Conservation (phyloP, 2,113 vertebrate species). For the Psephotus haematonotus region DNA sequence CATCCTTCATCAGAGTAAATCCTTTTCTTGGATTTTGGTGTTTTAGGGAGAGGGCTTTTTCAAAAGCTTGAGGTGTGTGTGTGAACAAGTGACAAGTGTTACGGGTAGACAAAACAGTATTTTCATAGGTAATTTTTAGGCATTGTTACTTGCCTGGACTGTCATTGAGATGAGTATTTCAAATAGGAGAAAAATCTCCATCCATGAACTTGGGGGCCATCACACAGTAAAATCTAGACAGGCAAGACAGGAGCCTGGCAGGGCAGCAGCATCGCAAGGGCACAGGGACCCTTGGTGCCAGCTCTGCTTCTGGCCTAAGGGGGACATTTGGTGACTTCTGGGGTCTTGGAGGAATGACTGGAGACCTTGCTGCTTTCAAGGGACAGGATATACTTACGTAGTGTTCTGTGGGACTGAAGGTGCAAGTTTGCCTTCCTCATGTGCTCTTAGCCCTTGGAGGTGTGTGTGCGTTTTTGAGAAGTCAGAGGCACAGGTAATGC, state of each 20-base stretch:
- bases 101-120: background rate
- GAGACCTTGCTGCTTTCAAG: background rate
- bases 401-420: background rate
- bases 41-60: background rate
- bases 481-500: background rate
- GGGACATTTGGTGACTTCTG: background rate
- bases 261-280: background rate
- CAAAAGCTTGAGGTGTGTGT: background rate
- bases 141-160: background rate
- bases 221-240: background rate
- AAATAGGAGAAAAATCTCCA: background rate
- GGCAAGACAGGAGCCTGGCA: background rate
- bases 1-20: background rate
- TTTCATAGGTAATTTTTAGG: background rate
- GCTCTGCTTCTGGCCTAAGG: background rate
- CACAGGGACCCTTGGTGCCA: accelerated
- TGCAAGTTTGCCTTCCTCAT: accelerated
- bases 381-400: background rate
- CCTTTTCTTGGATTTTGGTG: background rate
- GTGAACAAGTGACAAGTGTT: background rate
- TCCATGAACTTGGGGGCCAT: background rate
- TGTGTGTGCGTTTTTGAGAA: accelerated
- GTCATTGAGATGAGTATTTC: background rate
- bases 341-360: background rate
- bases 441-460: background rate